Evolutionary conservation across 1,140 invertebrate species (phyloP).

Genomic region (Drosophila ambigua): DNA sequence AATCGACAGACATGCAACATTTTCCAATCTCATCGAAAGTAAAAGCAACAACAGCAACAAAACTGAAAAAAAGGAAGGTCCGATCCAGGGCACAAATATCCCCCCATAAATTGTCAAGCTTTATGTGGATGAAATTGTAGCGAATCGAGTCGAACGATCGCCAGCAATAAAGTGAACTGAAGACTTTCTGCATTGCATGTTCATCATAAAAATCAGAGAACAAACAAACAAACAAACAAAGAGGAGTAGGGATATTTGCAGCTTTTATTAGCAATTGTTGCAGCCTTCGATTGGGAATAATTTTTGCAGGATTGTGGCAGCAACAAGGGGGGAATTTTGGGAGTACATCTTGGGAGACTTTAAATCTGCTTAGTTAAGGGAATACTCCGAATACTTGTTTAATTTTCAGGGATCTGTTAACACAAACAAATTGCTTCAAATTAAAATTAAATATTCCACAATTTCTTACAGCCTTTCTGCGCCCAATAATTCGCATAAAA

Average conservation of each 20-base stretch:
- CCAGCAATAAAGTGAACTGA: background rate
- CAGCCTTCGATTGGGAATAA: background rate
- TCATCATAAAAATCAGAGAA: constrained; percentile 31
- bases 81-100: constrained; percentile 6
- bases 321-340: too few species aligned
- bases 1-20: constrained; percentile 43
- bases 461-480: too few species aligned
- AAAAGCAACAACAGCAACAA: background rate
- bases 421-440: too few species aligned
- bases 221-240: constrained; percentile 10
- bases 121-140: constrained; percentile 12
- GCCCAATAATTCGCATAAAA: background rate
- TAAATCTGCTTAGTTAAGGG: too few species aligned
- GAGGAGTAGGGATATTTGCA: too few species aligned
- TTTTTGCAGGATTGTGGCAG: background rate
- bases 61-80: constrained; percentile 13
- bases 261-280: background rate
- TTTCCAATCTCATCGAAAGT: constrained; percentile 23
- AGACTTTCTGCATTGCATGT: constrained; percentile 11
- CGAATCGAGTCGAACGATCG: background rate
- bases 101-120: constrained; percentile 38
- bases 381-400: background rate
- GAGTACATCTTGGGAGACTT: too few species aligned
- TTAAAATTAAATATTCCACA: too few species aligned
- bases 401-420: too few species aligned